phyloP scores from a whole-genome alignment of 1,140 invertebrate species.

The Macrobrachium nipponense region DNA sequence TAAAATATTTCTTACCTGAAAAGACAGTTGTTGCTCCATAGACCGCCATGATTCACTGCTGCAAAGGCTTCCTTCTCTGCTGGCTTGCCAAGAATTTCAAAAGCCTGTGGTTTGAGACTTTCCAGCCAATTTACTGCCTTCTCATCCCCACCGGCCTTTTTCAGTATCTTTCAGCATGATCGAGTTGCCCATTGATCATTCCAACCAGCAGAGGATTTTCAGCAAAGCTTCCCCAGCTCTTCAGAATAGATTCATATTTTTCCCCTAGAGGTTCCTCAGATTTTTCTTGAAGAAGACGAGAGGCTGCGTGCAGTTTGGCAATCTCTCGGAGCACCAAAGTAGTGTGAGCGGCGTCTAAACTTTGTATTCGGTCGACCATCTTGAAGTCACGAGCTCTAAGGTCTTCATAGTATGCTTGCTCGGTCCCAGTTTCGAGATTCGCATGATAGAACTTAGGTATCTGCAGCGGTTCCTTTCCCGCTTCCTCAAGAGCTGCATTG shows the following conservation, averaged over 20 bases:
- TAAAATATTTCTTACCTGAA: slow-evolving; percentile 22
- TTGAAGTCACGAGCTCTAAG: slow-evolving; percentile 26
- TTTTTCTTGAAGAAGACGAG: slow-evolving; percentile 18
- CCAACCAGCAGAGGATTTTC: background rate
- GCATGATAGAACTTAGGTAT: slow-evolving; percentile 10
- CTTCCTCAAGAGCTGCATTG: background rate
- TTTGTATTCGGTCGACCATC: slow-evolving; percentile 27
- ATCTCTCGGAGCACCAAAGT: slow-evolving; percentile 31
- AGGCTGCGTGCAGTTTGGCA: slow-evolving; percentile 36
- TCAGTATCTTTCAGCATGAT: background rate
- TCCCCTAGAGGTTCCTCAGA: background rate
- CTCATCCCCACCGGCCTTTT: slow-evolving; percentile 19
- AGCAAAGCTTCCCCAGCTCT: background rate
- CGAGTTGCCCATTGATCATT: background rate
- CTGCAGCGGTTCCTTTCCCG: background rate
- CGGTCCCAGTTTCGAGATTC: slow-evolving; percentile 1
- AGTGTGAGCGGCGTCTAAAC: slow-evolving; percentile 28
- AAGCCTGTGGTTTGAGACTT: background rate
- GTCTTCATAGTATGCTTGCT: slow-evolving; percentile 21
- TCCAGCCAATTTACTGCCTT: slow-evolving; percentile 9
- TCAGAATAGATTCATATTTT: background rate
- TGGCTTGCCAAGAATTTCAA: background rate
- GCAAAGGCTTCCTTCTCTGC: background rate
- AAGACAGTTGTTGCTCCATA: slow-evolving; percentile 41
- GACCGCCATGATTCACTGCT: slow-evolving; percentile 28